A percentile compares a stretch with the other conserved stretches of the same genome.
Conservation (phyloP, 2,113 vertebrate genomes). For the Pelodiscus sinensis region DNA sequence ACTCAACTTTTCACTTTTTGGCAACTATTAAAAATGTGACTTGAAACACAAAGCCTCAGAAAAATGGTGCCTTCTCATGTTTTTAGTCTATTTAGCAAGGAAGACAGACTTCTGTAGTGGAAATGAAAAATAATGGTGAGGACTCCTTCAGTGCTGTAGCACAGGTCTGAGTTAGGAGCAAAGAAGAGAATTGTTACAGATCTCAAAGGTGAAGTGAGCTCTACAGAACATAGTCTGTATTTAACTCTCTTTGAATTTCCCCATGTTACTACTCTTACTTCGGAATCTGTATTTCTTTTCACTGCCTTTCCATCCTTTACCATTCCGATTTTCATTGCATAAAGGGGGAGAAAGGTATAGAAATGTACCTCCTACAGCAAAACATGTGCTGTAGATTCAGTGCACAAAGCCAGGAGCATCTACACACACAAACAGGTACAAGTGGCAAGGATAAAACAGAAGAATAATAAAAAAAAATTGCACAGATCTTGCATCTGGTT, state of each 20-base stretch:
- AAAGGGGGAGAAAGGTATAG: background rate
- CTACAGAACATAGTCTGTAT: rapidly evolving
- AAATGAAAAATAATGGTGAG: background rate
- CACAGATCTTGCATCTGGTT: background rate
- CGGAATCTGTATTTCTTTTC: background rate
- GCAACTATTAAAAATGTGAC: background rate
- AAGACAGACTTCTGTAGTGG: background rate
- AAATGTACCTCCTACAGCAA: background rate
- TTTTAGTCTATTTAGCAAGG: background rate
- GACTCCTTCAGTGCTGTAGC: background rate
- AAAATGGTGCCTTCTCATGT: background rate
- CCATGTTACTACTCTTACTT: background rate
- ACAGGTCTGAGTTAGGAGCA: background rate
- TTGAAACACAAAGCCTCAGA: background rate
- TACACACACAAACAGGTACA: background rate
- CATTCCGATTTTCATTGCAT: background rate
- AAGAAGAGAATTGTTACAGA: background rate
- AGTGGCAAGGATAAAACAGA: background rate
- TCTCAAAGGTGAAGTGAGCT: background rate
- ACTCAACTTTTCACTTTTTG: background rate
- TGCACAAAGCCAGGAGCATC: rapidly evolving
- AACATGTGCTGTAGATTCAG: background rate
- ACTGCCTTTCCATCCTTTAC: background rate
- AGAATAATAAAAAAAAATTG: background rate
- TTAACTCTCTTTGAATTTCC: background rate